Conservation (phyloP, 2,888 invertebrate genomes). For the Serrognathus titanus region DNA sequence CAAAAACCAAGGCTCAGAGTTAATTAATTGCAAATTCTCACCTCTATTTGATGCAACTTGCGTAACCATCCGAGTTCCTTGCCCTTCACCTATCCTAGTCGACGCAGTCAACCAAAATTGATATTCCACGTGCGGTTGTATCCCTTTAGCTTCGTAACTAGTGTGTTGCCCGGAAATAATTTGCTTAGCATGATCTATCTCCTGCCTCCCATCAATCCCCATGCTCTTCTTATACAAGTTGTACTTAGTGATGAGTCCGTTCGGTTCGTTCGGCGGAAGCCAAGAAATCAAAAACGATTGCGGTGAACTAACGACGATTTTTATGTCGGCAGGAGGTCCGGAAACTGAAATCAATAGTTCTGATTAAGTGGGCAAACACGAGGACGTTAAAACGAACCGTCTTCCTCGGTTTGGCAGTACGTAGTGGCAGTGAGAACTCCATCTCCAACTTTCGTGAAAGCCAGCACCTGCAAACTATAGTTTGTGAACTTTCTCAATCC, state of each 20-base stretch:
- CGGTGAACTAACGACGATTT: slow-evolving; percentile 71
- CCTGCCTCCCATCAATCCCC: slow-evolving; percentile 58
- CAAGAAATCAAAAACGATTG: slow-evolving; percentile 75
- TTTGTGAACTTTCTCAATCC: slow-evolving; percentile 73
- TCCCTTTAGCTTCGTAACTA: slow-evolving; percentile 63
- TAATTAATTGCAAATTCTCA: slow-evolving; percentile 19
- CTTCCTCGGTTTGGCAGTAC: slow-evolving; percentile 75
- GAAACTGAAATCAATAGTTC: slow-evolving; percentile 56
- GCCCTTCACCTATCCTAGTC: slow-evolving; percentile 74
- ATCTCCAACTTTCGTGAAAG: slow-evolving; percentile 75
- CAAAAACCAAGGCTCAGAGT: too few species aligned
- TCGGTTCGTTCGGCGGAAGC: slow-evolving; percentile 70
- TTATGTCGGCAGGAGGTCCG: slow-evolving; percentile 74
- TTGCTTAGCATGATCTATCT: slow-evolving; percentile 65
- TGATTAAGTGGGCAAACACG: neutral
- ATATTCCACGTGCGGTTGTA: slow-evolving; percentile 69
- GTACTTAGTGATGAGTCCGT: slow-evolving; percentile 74
- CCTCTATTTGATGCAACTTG: slow-evolving; percentile 64
- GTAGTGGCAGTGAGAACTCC: slow-evolving; percentile 65
- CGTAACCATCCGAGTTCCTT: slow-evolving; percentile 64
- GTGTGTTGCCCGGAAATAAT: slow-evolving; percentile 62
- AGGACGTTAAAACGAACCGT: slow-evolving; percentile 52
- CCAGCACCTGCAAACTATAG: slow-evolving; percentile 76
- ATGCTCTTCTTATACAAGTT: slow-evolving; percentile 67
- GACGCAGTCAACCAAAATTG: slow-evolving; percentile 78